Conservation (phyloP, 2,888 invertebrate species). For the Thelaira solivaga region DNA sequence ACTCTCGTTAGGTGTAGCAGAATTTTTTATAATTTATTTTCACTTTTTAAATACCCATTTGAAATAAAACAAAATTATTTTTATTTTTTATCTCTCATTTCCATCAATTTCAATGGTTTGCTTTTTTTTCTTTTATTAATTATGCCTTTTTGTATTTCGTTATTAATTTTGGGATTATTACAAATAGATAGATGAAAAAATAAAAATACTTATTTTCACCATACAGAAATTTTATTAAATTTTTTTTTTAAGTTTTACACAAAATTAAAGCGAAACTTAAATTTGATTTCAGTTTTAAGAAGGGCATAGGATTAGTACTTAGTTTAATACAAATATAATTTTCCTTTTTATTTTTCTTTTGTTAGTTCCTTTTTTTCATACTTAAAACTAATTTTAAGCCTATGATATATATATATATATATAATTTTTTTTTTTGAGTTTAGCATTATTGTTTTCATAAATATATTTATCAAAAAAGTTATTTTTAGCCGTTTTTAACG, state of each 20-base stretch:
- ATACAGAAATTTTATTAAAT: constrained; percentile 49
- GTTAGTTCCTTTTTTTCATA: constrained; percentile 25
- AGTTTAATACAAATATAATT: constrained; percentile 54
- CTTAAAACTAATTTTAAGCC: constrained; percentile 52
- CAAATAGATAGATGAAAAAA: constrained; percentile 49
- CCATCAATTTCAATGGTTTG: constrained; percentile 15
- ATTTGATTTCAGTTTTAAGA: constrained; percentile 24
- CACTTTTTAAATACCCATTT: too few relatives aligned
- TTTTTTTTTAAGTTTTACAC: constrained; percentile 10
- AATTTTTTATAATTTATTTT: too few relatives aligned
- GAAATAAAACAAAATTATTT: constrained; percentile 17
- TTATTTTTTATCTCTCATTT: constrained; percentile 9
- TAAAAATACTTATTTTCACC: constrained; percentile 15
- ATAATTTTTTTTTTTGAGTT: constrained; percentile 16
- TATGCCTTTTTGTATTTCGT: constrained; percentile 23
- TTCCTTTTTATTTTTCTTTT: neutral
- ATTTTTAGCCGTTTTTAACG: constrained; percentile 55
- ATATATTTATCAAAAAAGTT: constrained; percentile 55
- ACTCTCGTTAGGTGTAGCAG: too few relatives aligned
- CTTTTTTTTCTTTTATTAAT: constrained; percentile 31
- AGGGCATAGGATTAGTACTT: constrained; percentile 36
- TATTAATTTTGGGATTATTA: constrained; percentile 50
- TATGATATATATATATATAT: constrained; percentile 62
- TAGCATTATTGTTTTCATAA: constrained; percentile 41
- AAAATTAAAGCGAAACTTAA: constrained; percentile 56